Evolutionary conservation across 1,140 invertebrate species (phyloP), one percentile per base, ranked within the genome.

Genomic region (Pemphigus obesinymphae): DNA sequence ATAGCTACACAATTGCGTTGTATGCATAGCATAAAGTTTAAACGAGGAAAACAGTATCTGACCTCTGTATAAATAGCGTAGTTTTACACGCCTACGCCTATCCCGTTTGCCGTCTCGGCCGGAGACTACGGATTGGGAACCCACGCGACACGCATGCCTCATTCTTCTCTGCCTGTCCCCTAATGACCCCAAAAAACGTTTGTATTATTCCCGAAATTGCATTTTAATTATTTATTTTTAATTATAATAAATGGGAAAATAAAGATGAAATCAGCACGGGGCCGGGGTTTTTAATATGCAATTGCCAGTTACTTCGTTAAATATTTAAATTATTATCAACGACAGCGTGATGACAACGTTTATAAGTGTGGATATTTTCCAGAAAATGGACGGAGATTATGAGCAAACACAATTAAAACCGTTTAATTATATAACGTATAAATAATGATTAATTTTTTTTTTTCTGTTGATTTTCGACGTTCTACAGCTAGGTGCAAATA

Each of bases 261-360:
- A 72, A 72, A 50, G 45, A 13, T 50, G 45, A 73, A 73, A 73
- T 73, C 43, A 45, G 26, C 43, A 17, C 5, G 70, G 13, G 31
- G 40, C 43, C 43, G 26, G 17, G 50, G 17, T 17, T 50, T n/a
- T n/a, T n/a, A n/a, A n/a, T 29, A 48, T 50, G 29, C 7, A 20
- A 20, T 48, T 50, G 70, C 45, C 31, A 31, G 26, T 31, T 31
- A 73, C 45, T n/a, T 73, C 70, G 26, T 73, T 73, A 73, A 73
- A 73, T 73, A 73, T 73, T 73, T 73, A 48, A 73, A 73, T 73
- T 50, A 72, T 43, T n/a, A n/a, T n/a, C n/a, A n/a, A n/a, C 17
- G 26, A 48, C 68, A 15, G n/a, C n/a, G 20, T 31, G 34, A 43
- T 5, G 66, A 72, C 45, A 45, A 34, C 17, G 45, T 48, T 50